Conservation (phyloP, 92 coral and sea anemone species). For the Meandrina meandrites region DNA sequence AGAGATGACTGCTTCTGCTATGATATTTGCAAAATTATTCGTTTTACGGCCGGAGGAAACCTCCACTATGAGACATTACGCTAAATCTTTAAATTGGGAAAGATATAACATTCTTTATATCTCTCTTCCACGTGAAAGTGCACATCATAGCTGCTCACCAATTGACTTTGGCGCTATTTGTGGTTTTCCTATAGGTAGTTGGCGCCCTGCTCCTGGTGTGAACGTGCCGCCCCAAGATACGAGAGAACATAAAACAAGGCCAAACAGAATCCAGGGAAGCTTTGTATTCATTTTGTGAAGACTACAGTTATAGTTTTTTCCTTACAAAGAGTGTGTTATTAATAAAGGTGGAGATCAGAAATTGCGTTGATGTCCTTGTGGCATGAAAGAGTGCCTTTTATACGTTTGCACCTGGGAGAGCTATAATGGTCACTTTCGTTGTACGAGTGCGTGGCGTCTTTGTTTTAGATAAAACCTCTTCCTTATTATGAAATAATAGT, state of each 20-base stretch:
- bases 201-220: background rate
- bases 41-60: too few species aligned
- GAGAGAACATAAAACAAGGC: background rate
- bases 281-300: background rate
- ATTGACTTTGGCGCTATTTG: background rate
- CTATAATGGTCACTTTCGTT: background rate
- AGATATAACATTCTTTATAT: too few species aligned
- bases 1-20: too few species aligned
- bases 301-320: too few species aligned
- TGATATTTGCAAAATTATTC: too few species aligned
- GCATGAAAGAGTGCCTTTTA: background rate
- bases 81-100: too few species aligned
- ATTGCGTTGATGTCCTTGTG: too few species aligned
- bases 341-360: too few species aligned
- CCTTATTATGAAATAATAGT: constrained; percentile 6
- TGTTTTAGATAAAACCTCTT: background rate
- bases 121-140: too few species aligned
- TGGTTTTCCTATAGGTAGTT: background rate
- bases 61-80: too few species aligned
- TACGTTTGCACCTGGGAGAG: background rate
- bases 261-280: constrained; percentile 10
- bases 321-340: background rate
- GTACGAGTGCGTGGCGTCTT: constrained; percentile 1
- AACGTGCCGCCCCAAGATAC: background rate
- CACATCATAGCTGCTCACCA: background rate